Percentiles rank a stretch among this genome's conserved stretches.
These are phyloP conservation scores for Dicrurus megarhynchus DNA, from an alignment of 2,113 vertebrate genomes.

Conservation along the genomic window DNA sequence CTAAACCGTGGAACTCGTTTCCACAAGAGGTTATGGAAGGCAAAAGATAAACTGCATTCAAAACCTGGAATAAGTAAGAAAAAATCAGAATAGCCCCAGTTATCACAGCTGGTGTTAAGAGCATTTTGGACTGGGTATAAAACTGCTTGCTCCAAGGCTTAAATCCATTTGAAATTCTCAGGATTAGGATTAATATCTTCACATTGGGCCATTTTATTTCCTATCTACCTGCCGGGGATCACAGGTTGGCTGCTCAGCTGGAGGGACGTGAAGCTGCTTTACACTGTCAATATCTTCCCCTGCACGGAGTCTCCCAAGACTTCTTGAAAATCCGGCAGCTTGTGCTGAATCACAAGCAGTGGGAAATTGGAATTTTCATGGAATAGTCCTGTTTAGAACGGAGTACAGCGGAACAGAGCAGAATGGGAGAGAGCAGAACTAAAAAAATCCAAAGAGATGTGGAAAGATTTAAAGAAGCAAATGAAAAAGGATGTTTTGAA, in stretches of 20 bases:
- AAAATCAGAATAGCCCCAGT: not conserved
- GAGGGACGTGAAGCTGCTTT: not conserved
- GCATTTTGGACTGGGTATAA: not conserved
- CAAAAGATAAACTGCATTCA: conserved; percentile 1
- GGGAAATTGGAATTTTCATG: not conserved
- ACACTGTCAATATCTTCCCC: not conserved
- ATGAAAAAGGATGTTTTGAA: not conserved
- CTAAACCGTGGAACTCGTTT: not conserved
- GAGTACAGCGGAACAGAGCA: not conserved
- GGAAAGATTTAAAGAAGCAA: not conserved
- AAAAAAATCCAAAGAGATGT: not conserved
- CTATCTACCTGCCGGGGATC: not conserved
- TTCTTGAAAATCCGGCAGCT: not conserved
- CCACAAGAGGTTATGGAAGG: not conserved
- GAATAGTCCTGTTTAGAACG: not conserved
- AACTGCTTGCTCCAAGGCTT: conserved; percentile 4
- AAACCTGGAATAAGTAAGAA: not conserved
- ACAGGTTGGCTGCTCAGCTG: not conserved
- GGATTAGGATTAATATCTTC: conserved; percentile 47
- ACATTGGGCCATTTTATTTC: not conserved
- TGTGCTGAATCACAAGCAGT: not conserved
- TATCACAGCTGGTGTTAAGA: not conserved
- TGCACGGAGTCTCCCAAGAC: not conserved
- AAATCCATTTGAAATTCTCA: conserved; percentile 1
- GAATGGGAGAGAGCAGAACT: not conserved